Evolutionary conservation across 2,797 vertebrate genomes (phyloP), one percentile per base, ranked within the genome.

Genomic region (Ibycter americanus): DNA sequence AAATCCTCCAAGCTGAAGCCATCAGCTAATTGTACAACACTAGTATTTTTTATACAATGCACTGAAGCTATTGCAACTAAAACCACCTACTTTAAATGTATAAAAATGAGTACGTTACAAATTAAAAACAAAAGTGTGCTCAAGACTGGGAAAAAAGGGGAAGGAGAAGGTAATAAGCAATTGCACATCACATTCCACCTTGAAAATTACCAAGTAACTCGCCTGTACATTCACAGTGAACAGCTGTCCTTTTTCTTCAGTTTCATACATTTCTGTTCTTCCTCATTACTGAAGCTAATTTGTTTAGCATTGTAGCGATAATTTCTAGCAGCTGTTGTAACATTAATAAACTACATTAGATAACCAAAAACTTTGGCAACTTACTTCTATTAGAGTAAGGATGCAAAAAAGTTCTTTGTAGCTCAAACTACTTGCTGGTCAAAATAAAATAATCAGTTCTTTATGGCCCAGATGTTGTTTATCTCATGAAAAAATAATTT

Each of bases 241-340:
- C 84, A 93, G 74, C 68, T 91, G 61, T 72, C 51, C n/a, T 73
- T 90, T 90, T 87, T 83, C 47, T 70, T 94, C 76, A 81, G 42
- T 72, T 93, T 58, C 25, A 86, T 83, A 76, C 55, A 73, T 70
- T 94, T 87, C 49, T 74, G 67, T 71, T 89, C 66, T 81, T 72
- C 38, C 72, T 85, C 68, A 78, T 89, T 83, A 83, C 36, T 76
- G 68, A 80, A 62, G 42, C n/a, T 74, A 56, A 82, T 76, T 96
- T 87, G 38, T 85, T 92, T 85, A 96, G 20, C 61, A 94, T 62
- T 93, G 58, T 68, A 92, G 32, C 27, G 92, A 76, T 72, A 79
- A 94, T 83, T 95, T 92, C 61, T 59, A 95, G 55, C 76, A 96
- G 87, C 68, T 95, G 72, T 63, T 84, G 76, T 52, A 81, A 70